phyloP scores from a whole-genome alignment of 2,888 invertebrate genomes.

The Tolmerus cingulatus region DNA sequence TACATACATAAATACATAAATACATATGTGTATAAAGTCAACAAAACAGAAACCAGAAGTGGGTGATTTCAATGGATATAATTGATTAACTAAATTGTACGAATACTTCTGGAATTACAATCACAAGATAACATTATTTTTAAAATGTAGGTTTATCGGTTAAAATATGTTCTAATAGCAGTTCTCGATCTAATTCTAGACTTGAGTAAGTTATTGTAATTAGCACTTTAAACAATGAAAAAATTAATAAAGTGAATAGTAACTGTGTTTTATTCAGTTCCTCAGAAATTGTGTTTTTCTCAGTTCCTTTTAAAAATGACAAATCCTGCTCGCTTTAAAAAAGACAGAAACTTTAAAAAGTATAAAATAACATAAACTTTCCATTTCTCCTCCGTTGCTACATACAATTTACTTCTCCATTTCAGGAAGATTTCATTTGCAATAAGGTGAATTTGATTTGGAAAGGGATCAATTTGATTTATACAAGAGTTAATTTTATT shows the following conservation, averaged over 20 bases:
- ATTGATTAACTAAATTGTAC: not conserved
- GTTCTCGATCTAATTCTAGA: not conserved
- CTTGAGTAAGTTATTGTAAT: not conserved
- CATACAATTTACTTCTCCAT: no score
- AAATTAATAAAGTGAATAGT: not conserved
- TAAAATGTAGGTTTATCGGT: not conserved
- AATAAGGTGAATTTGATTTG: no score
- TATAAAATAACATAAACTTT: no score
- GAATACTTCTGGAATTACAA: not conserved
- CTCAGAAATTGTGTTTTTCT: not conserved
- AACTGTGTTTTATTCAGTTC: not conserved
- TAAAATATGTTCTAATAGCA: not conserved
- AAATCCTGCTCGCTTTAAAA: no score
- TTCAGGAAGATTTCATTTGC: no score
- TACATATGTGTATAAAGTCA: not conserved
- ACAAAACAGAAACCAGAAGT: not conserved
- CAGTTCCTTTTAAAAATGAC: no score
- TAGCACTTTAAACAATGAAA: not conserved
- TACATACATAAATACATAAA: no score
- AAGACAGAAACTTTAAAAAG: no score
- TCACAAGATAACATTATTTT: not conserved
- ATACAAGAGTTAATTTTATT: no score
- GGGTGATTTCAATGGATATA: not conserved
- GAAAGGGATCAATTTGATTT: no score
- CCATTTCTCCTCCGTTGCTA: no score